Evolutionary conservation across 2,888 invertebrate genomes (phyloP).

Genomic region (Stenodema calcarata): DNA sequence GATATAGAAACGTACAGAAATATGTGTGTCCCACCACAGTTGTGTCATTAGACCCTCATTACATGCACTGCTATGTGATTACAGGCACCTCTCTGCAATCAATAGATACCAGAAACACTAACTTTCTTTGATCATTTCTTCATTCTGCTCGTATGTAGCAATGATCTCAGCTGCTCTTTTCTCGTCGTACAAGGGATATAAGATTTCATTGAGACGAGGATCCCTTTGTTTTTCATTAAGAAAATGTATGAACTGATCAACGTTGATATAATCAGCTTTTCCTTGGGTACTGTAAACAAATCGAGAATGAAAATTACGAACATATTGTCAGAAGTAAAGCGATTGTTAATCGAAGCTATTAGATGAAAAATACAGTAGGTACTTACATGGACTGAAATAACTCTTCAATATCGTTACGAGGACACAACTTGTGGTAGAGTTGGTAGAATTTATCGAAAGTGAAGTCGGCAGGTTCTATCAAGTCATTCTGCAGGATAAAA

Average conservation of each 20-base stretch:
- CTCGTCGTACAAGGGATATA: conserved; percentile 95
- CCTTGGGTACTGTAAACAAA: conserved; percentile 77
- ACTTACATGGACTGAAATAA: conserved; percentile 94
- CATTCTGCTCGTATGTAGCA: conserved; percentile 87
- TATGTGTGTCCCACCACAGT: too few species aligned
- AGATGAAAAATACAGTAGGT: neutral
- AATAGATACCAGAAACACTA: conserved; percentile 58
- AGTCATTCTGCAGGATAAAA: conserved; percentile 74
- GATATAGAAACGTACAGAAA: too few species aligned
- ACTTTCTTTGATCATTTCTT: conserved; percentile 76
- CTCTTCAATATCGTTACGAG: conserved; percentile 97
- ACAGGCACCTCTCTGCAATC: too few species aligned
- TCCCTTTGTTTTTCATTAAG: conserved; percentile 97
- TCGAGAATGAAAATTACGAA: neutral
- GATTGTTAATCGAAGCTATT: neutral
- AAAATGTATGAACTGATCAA: conserved; percentile 89
- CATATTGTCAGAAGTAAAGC: too few species aligned
- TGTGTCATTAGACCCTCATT: too few species aligned
- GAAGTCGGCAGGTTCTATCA: conserved; percentile 91
- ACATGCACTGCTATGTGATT: too few species aligned
- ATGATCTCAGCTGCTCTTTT: conserved; percentile 93
- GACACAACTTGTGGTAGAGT: conserved; percentile 98
- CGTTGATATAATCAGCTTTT: conserved; percentile 83
- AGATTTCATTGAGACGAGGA: conserved; percentile 96
- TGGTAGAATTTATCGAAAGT: conserved; percentile 99